Base-by-base conservation (phyloP, 2,888 invertebrate genomes). In the Drosophila robusta region DNA sequence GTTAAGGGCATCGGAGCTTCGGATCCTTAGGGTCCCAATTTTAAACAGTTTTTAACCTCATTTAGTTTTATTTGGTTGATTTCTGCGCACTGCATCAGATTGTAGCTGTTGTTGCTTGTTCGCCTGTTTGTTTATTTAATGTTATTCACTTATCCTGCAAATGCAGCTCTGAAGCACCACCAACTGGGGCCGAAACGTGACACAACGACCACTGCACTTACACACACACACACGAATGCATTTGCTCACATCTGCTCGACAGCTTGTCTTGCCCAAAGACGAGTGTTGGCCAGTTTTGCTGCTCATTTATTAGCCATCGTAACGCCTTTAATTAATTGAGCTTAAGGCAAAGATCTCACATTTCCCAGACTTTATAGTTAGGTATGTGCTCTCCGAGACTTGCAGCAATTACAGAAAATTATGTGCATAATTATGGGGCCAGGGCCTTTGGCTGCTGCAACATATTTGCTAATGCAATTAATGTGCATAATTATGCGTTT, bases 391-490 rank as follows among this genome's bases (percentile, higher is more conserved):
- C 38, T 54, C 34, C 11, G 22, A 47, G 54, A 60, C 41, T 54
- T 65, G 70, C 34, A 41, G 32, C 54, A 74, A 78, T 76, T 70
- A 75, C 36, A 58, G 4, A 55, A 45, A 75, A 70, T 70, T 55
- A 67, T 69, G 69, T 47, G 60, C 65, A 74, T 78, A 76, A 75
- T 85, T 81, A 66, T 70, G 47, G 14, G 34, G 50, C 18, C 50
- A 18, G 54, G 47, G 38, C 71, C 67, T 64, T 61, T 65, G 65
- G 65, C 74, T 62, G 66, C 49, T 50, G 58, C 62, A 34, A 49
- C 66, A 75, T 79, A 85, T 77, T 80, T 87, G 81, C 74, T 65
- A 76, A 84, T 84, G 85, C 78, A 85, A 85, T 87, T 80, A 87
- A 72, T 78, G 70, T 54, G 72, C 75, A 87, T 80, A 87, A 85